Evolutionary conservation across 2,113 vertebrate species (phyloP).

Genomic region (Oenanthe melanoleuca): DNA sequence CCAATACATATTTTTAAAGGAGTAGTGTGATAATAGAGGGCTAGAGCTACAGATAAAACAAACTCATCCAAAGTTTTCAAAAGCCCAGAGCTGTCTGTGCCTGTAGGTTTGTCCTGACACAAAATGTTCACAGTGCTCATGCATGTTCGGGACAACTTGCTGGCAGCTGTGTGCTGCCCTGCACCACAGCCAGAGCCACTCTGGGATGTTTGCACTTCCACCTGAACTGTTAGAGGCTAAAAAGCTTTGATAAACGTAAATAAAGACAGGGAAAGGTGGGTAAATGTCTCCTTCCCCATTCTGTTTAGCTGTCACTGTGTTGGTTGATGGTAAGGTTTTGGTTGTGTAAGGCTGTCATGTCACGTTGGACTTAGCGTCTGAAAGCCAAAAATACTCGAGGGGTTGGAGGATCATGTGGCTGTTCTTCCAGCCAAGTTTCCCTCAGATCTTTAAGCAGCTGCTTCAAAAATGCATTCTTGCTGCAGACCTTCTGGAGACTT

Average conservation of each 20-base stretch:
- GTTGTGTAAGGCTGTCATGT: constrained; percentile 35
- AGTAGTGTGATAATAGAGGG: not conserved
- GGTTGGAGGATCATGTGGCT: constrained; percentile 59
- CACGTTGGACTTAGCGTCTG: not conserved
- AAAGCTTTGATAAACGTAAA: not conserved
- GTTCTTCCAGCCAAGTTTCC: constrained; percentile 54
- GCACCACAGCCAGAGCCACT: not conserved
- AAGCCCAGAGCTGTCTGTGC: not conserved
- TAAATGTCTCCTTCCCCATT: fast-evolving
- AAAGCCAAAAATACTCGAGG: constrained; percentile 18
- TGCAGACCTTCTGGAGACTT: constrained; percentile 41
- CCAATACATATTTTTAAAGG: not conserved
- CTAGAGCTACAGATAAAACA: not conserved
- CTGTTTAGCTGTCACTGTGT: not conserved
- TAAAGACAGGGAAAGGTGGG: not conserved
- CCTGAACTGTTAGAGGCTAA: not conserved
- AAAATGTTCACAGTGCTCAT: not conserved
- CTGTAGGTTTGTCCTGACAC: not conserved
- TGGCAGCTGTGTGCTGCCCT: fast-evolving
- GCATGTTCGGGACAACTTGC: not conserved
- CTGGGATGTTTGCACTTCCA: not conserved
- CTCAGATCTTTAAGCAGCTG: constrained; percentile 58
- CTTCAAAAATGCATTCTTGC: constrained; percentile 46
- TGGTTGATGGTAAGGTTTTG: not conserved
- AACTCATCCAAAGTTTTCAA: not conserved